Conservation (phyloP, 2,797 vertebrate genomes). For the Notoglanidium macrostoma region DNA sequence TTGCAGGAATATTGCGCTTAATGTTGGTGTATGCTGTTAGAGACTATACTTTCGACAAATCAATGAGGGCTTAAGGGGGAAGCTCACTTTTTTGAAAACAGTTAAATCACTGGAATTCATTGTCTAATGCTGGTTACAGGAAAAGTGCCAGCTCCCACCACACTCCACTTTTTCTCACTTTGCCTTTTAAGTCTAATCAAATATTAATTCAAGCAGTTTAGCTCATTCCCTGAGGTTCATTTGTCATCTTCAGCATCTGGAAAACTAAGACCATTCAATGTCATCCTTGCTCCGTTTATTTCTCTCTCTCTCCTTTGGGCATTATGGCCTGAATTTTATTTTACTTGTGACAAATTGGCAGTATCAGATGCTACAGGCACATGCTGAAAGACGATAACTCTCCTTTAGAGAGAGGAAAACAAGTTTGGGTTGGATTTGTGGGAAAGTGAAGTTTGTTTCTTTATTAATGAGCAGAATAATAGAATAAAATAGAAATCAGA, state of each 20-base stretch:
- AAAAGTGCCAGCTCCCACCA: background rate
- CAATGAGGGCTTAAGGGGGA: background rate
- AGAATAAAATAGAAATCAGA: background rate
- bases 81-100: background rate
- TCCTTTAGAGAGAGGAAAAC: background rate
- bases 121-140: slow-evolving; percentile 5
- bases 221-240: background rate
- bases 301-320: background rate
- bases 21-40: too few species aligned
- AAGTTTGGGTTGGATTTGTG: background rate
- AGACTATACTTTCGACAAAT: background rate
- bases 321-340: background rate
- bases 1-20: background rate
- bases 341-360: background rate
- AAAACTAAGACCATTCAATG: background rate
- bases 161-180: slow-evolving; percentile 3
- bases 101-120: slow-evolving; percentile 13
- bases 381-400: background rate
- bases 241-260: background rate
- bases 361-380: slow-evolving; percentile 3
- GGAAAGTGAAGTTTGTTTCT: background rate
- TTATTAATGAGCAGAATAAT: background rate
- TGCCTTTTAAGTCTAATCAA: slow-evolving; percentile 13
- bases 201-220: slow-evolving; percentile 20
- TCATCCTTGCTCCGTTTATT: background rate